Evolutionary conservation across 2,797 vertebrate species (phyloP).

Genomic region (Poeciliopsis gracilis): DNA sequence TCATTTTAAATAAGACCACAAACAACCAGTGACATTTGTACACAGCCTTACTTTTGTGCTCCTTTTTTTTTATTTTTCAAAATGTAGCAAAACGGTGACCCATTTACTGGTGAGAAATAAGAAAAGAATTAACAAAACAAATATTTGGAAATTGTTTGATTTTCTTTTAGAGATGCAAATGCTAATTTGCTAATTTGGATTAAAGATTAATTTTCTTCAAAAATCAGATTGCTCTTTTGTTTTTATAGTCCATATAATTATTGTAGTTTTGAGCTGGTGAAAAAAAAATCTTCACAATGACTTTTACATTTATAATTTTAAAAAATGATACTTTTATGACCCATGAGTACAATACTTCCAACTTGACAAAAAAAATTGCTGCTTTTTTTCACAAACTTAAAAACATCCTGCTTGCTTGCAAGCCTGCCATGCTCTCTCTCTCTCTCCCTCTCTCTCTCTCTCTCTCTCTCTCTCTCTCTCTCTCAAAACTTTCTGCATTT

Average conservation of each 20-base stretch:
- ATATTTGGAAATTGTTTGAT: background rate
- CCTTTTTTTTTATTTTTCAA: background rate
- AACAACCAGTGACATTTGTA: background rate
- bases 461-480: no score
- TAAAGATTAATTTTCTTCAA: background rate
- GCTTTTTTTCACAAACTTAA: background rate
- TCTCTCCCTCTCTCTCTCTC: background rate
- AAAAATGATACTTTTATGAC: background rate
- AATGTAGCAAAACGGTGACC: background rate
- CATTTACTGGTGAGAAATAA: background rate
- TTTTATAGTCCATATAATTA: background rate
- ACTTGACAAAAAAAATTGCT: background rate
- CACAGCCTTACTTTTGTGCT: background rate
- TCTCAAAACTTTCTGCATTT: background rate
- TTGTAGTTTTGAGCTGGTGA: background rate
- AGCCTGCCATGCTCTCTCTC: background rate
- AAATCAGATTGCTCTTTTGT: background rate
- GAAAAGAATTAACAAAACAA: background rate
- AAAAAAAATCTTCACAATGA: background rate
- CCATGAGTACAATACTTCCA: background rate
- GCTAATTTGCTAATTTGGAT: background rate
- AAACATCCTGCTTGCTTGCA: background rate
- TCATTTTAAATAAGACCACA: background rate
- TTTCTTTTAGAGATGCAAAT: background rate
- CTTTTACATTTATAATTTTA: background rate